Evolutionary conservation across 2,797 vertebrate genomes (phyloP), one percentile per base, ranked within the genome.

Genomic region (Tarsius wallacei): DNA sequence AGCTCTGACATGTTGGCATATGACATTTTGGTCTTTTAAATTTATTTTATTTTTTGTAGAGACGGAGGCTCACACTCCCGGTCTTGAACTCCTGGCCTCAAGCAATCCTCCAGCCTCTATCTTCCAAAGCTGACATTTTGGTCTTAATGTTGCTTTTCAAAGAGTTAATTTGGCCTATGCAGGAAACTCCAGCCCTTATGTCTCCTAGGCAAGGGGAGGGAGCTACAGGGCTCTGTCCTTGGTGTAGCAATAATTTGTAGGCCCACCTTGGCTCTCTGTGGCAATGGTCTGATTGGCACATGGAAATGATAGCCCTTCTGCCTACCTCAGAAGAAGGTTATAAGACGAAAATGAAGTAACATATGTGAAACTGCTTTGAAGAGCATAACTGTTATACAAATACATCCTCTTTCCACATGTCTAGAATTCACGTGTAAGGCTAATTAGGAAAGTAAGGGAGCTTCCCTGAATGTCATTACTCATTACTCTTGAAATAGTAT

Each of bases 361-460:
- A 63, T 61, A 70, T 74, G 64, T 87, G 71, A 96, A 81, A 71
- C 83, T 93, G 64, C 68, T 91, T 93, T 63, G 68, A 93, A 89
- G 73, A 92, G 47, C 59, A 47, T 53, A 95, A 82, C 2, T 22
- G n/a, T 77, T 87, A 77, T 57, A 76, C 61, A 95, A 92, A 82
- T 80, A 42, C 55, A 84, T 78, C 88, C 82, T 78, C 63, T 95
- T 49, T 87, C 66, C 90, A 83, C 1, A 0, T 86, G 47, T 95
- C 73, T 90, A 70, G 49, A 94, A 80, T 71, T 42, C 81, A 87
- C 61, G 31, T 85, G 55, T 81, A 90, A 78, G 90, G 68, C 76
- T 95, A 94, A 96, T 93, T 87, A 93, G 33, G 12, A 96, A 96
- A 93, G 53, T 63, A 64, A 93, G 66, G 57, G 66, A 42, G 33